Conservation (phyloP, 2,113 vertebrate genomes). For the Acinonyx jubatus region DNA sequence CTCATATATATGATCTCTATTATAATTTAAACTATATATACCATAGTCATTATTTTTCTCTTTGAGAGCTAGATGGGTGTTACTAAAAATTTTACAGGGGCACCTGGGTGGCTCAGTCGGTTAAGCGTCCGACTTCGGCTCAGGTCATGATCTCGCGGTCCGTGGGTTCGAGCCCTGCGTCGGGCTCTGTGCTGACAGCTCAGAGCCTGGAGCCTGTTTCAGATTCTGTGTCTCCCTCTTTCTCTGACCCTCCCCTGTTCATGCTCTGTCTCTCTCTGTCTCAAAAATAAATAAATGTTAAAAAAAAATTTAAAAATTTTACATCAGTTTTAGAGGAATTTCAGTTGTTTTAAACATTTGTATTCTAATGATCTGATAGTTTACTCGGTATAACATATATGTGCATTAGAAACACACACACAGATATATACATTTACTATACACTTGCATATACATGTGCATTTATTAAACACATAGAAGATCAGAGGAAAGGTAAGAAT, state of each 20-base stretch:
- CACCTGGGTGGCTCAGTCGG: too few relatives aligned
- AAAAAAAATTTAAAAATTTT: not conserved
- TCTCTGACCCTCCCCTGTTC: too few relatives aligned
- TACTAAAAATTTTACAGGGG: not conserved
- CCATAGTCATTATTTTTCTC: not conserved
- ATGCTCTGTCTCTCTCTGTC: too few relatives aligned
- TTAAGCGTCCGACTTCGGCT: too few relatives aligned
- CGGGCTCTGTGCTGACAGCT: too few relatives aligned
- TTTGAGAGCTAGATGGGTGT: not conserved
- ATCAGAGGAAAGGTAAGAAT: not conserved
- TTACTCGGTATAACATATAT: not conserved
- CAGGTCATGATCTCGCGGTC: too few relatives aligned
- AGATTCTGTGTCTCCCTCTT: too few relatives aligned
- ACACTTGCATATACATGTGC: too few relatives aligned
- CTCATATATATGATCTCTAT: not conserved
- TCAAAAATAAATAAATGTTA: too few relatives aligned
- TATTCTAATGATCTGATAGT: not conserved
- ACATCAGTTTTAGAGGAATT: not conserved
- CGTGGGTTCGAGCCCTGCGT: too few relatives aligned
- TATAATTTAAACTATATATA: not conserved
- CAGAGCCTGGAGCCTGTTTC: too few relatives aligned
- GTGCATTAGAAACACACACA: not conserved
- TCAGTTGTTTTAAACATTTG: not conserved
- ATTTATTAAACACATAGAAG: not conserved
- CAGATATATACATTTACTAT: not conserved